Base-by-base conservation (phyloP, 2,113 vertebrate species). In the Odocoileus virginianus region DNA sequence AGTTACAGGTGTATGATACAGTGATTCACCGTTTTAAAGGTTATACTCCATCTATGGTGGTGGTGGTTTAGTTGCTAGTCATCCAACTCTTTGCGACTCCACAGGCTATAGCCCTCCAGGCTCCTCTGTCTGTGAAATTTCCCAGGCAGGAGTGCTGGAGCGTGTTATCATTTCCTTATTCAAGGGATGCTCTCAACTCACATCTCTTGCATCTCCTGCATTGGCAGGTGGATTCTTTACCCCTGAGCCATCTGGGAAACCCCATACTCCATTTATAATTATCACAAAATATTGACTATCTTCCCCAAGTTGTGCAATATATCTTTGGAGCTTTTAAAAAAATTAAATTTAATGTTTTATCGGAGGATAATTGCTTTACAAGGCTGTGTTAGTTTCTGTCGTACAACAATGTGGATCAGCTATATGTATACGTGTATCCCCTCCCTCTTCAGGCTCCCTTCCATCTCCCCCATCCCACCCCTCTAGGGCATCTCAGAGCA, bases 171-270 rank as follows among this genome's bases (percentile, higher is more conserved):
- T 71, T 71, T 71, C n/a, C n/a, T 71, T 71, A 71, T 21, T n/a
- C 64, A 36, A n/a, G 17, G 17, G n/a, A 71, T 71, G 64, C 21
- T 36, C n/a, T 71, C n/a, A 71, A 71, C 17, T 9, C 64, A 36
- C n/a, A 36, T 21, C 64, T 71, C 64, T 71, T 71, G 64, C 64
- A 36, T 71, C 64, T 71, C 64, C n/a, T 36, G 64, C 64, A 11
- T 71, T 36, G 64, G 17, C n/a, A 71, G 64, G n/a, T 0, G 0
- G 17, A 21, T 36, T 36, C 64, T 21, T 71, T 36, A 36, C 64
- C 17, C 11, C 64, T 36, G 64, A 36, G 4, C n/a, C 64, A 71
- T 36, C n/a, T 71, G n/a, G n/a, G 64, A 71, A 71, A 71, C n/a
- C 64, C 64, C n/a, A 79, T 30, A 79, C 78, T 33, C 45, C 16